These are phyloP conservation scores for Bombus superbus DNA, from an alignment of 1,140 invertebrate species.

Conservation along the genomic window DNA sequence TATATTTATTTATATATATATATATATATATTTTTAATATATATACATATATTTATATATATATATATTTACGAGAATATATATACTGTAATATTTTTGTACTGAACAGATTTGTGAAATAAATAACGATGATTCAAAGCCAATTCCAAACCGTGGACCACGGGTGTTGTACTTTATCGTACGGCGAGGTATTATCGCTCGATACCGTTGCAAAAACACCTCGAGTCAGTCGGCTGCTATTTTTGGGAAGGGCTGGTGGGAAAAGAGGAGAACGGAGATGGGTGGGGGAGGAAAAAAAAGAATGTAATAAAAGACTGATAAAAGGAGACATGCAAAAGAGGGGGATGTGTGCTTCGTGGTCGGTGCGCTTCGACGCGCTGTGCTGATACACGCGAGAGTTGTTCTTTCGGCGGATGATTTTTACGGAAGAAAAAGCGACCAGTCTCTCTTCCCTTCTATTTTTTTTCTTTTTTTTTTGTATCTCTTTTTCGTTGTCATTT, in stretches of 20 bases:
- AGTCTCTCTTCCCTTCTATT: not conserved
- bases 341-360: constrained; percentile 58
- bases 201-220: constrained; percentile 45
- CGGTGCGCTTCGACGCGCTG: constrained; percentile 51
- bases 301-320: constrained; percentile 21
- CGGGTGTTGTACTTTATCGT: constrained; percentile 36
- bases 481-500: not conserved
- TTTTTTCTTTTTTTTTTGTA: not conserved
- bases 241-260: constrained; percentile 23
- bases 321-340: constrained; percentile 33
- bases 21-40: too few species aligned
- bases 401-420: constrained; percentile 35
- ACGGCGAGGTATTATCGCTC: constrained; percentile 20
- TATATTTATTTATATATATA: constrained; percentile 6
- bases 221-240: constrained; percentile 11
- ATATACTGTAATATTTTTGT: constrained; percentile 80
- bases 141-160: constrained; percentile 44
- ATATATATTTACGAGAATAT: constrained; percentile 58
- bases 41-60: too few species aligned
- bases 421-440: constrained; percentile 23
- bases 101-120: constrained; percentile 76
- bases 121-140: constrained; percentile 71
- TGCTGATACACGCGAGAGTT: constrained; percentile 36
- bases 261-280: not conserved
- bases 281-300: not conserved